These are phyloP conservation scores for Latrodectus geometricus DNA, from an alignment of 1,140 invertebrate genomes.

Conservation along the genomic window DNA sequence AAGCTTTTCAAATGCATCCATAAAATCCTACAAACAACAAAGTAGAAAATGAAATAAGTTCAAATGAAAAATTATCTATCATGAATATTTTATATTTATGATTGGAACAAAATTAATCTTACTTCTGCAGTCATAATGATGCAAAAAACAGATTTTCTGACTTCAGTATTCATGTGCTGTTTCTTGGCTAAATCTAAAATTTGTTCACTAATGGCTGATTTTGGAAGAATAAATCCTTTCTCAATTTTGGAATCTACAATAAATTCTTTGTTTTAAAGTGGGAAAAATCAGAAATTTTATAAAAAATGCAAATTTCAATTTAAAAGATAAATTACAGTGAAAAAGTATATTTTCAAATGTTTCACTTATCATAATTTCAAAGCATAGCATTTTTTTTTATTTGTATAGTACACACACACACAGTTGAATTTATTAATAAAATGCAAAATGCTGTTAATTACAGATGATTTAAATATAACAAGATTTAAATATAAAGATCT, in stretches of 20 bases:
- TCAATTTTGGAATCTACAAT: neutral
- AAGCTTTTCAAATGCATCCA: conserved; percentile 94
- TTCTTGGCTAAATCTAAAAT: conserved; percentile 84
- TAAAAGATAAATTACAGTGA: too few species aligned
- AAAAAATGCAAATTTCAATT: too few species aligned
- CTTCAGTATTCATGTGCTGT: conserved; percentile 78
- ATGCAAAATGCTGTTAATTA: too few species aligned
- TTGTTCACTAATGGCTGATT: conserved; percentile 71
- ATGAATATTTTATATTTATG: neutral
- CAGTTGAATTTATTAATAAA: too few species aligned
- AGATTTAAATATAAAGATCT: too few species aligned
- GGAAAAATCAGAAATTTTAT: too few species aligned
- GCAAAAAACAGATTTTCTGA: conserved; percentile 73
- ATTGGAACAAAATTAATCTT: conserved; percentile 32
- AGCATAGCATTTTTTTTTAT: too few species aligned
- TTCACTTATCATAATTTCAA: too few species aligned
- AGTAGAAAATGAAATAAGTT: conserved; percentile 23
- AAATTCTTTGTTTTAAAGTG: neutral
- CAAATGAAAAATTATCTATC: neutral
- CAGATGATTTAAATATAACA: too few species aligned
- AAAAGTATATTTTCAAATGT: too few species aligned
- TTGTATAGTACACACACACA: too few species aligned
- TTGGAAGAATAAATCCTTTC: neutral
- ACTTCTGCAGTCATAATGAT: conserved; percentile 72
- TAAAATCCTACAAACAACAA: conserved; percentile 77